A percentile compares a stretch with the other conserved stretches of the same genome.
These are phyloP conservation scores for Hipparchia sbordonii DNA, from an alignment of 2,888 invertebrate genomes.

Conservation along the genomic window DNA sequence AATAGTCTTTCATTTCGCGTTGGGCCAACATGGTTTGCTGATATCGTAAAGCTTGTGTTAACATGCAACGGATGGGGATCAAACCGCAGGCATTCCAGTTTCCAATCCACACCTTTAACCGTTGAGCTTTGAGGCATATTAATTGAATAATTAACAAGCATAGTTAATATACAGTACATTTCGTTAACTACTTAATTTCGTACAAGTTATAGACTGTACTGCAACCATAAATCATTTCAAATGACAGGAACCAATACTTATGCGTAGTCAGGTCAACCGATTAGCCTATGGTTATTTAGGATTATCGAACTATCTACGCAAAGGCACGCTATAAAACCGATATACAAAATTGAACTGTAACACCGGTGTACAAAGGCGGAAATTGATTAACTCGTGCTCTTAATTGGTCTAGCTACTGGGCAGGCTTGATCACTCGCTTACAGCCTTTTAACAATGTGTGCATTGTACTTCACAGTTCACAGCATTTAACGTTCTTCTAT, in stretches of 20 bases:
- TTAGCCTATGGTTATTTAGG: conserved; percentile 45
- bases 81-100: no score
- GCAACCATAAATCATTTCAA: conserved; percentile 39
- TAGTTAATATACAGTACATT: no score
- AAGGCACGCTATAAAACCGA: conserved; percentile 3
- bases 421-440: conserved; percentile 43
- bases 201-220: conserved; percentile 17
- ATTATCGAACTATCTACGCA: conserved; percentile 29
- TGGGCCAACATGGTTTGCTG: no score
- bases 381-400: conserved; percentile 23
- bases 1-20: neutral
- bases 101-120: no score
- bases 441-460: conserved; percentile 42
- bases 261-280: conserved; percentile 43
- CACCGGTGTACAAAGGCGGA: conserved; percentile 24
- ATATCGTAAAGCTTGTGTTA: no score
- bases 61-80: no score
- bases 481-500: conserved; percentile 26
- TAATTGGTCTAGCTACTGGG: conserved; percentile 38
- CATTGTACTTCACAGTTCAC: conserved; percentile 40
- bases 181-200: neutral
- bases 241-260: conserved; percentile 41
- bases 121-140: no score
- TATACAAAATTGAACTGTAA: conserved; percentile 22
- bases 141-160: no score